Evolutionary conservation across 2,113 vertebrate genomes (phyloP).

Genomic region (Tragelaphus scriptus): DNA sequence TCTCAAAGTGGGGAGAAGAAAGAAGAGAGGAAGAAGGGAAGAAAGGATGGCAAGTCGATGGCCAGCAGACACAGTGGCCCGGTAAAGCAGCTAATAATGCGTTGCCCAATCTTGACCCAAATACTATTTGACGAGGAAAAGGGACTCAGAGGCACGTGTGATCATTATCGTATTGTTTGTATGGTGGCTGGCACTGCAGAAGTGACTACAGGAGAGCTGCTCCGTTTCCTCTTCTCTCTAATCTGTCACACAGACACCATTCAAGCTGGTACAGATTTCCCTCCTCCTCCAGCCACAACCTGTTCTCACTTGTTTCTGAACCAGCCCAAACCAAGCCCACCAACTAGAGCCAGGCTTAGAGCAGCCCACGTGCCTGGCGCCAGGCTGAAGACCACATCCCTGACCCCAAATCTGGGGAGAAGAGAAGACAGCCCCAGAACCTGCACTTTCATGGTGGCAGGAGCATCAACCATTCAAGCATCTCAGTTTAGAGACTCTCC

Average conservation of each 20-base stretch:
- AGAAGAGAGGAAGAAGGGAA: neutral
- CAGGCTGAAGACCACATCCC: neutral
- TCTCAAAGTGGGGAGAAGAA: neutral
- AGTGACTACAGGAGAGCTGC: neutral
- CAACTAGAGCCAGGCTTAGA: neutral
- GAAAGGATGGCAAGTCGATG: neutral
- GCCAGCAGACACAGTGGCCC: neutral
- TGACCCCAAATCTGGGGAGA: neutral
- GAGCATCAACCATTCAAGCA: neutral
- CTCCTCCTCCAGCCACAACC: neutral
- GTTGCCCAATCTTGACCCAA: neutral
- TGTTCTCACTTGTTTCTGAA: neutral
- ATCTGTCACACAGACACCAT: accelerated
- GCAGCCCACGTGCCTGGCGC: neutral
- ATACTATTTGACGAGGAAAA: neutral
- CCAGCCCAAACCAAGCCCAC: neutral
- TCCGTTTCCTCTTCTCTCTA: neutral
- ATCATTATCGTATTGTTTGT: neutral
- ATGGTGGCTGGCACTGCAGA: neutral
- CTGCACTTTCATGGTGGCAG: neutral
- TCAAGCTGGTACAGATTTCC: neutral
- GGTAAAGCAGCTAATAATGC: neutral
- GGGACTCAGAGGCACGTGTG: neutral
- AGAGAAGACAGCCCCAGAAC: neutral
- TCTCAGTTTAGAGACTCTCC: neutral